Conservation (phyloP, 1,140 invertebrate genomes). For the Euschistus heros region DNA sequence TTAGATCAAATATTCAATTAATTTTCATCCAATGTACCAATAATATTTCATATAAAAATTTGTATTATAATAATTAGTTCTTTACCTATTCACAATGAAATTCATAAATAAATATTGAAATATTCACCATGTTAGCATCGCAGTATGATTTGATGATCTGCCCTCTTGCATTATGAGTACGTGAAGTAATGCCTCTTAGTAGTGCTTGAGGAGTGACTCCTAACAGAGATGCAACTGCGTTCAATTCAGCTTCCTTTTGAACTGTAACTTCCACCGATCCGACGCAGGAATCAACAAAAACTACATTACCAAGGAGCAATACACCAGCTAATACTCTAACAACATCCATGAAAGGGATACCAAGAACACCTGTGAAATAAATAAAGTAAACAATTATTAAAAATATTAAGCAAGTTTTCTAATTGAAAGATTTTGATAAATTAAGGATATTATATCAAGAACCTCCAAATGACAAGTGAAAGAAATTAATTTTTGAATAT, state of each 20-base stretch:
- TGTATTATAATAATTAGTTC: too few species aligned
- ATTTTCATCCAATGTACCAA: too few species aligned
- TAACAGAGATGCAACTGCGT: slow-evolving; percentile 71
- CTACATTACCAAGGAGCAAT: slow-evolving; percentile 80
- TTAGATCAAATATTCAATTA: too few species aligned
- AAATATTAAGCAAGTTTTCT: too few species aligned
- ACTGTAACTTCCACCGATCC: slow-evolving; percentile 57
- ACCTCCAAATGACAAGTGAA: too few species aligned
- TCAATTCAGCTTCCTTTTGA: slow-evolving; percentile 64
- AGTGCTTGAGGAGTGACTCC: slow-evolving; percentile 66
- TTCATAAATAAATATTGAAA: too few species aligned
- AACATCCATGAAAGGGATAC: slow-evolving; percentile 88
- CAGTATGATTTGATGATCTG: slow-evolving; percentile 72
- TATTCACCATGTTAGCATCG: slow-evolving; percentile 60
- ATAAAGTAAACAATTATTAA: neutral
- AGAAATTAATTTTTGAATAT: too few species aligned
- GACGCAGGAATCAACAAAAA: slow-evolving; percentile 57
- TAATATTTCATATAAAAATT: too few species aligned
- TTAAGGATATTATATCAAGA: too few species aligned
- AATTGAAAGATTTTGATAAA: too few species aligned
- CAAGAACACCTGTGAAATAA: slow-evolving; percentile 55
- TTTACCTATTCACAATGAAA: too few species aligned
- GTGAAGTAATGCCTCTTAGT: slow-evolving; percentile 68
- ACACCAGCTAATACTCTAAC: slow-evolving; percentile 82
- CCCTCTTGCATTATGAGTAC: slow-evolving; percentile 72